Conservation (phyloP, 2,113 vertebrate species). For the Leucosticte australis region DNA sequence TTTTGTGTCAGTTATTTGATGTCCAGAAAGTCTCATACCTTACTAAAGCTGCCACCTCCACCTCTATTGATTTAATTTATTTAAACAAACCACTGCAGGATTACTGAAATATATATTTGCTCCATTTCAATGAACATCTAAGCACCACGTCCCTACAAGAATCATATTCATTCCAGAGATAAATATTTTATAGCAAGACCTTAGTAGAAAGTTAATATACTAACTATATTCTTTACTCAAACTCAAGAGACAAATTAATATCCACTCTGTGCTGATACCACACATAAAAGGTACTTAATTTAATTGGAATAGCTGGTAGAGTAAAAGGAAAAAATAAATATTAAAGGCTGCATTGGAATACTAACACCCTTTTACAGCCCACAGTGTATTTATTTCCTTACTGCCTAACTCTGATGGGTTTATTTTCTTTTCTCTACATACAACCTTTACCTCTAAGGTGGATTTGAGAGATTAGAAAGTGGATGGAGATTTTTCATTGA, state of each 20-base stretch:
- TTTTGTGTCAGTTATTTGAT: background rate
- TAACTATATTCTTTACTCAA: slow-evolving; percentile 10
- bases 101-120: background rate
- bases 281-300: slow-evolving; percentile 25
- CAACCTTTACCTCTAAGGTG: background rate
- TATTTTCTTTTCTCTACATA: background rate
- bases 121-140: background rate
- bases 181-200: background rate
- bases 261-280: background rate
- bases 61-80: background rate
- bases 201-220: background rate
- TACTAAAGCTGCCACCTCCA: background rate
- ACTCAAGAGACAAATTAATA: slow-evolving; percentile 52
- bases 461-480: background rate
- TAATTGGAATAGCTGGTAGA: slow-evolving; percentile 20
- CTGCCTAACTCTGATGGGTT: background rate
- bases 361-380: slow-evolving; percentile 10
- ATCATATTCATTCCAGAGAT: background rate
- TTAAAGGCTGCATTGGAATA: slow-evolving; percentile 8
- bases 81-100: background rate
- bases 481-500: background rate
- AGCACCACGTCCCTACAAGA: background rate
- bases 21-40: background rate
- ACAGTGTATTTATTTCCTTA: slow-evolving; percentile 12
- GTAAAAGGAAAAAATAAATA: background rate